phyloP scores from a whole-genome alignment of 2,888 invertebrate genomes.

The Andrena bicolor region DNA sequence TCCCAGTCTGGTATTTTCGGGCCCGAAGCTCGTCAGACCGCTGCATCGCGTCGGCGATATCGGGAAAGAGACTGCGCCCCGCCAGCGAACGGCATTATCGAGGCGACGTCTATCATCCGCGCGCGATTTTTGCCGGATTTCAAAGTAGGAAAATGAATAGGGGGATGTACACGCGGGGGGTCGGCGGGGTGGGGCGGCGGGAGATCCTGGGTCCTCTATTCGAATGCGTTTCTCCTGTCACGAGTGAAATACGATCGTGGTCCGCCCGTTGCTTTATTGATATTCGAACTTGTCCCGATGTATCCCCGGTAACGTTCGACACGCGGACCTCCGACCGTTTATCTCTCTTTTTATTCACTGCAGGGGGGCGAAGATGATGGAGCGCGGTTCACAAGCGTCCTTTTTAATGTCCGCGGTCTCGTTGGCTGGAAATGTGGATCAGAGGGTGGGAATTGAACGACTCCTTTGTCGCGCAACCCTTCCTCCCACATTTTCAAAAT shows the following conservation, averaged over 20 bases:
- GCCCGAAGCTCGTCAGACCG: background rate
- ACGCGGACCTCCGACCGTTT: background rate
- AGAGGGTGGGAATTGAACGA: too few relatives aligned
- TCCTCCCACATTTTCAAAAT: too few relatives aligned
- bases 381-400: background rate
- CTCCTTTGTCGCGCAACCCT: too few relatives aligned
- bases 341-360: background rate
- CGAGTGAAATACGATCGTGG: constrained; percentile 54
- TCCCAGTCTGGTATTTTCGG: background rate
- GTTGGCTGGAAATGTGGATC: too few relatives aligned
- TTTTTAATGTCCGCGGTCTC: background rate
- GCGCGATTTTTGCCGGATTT: constrained; percentile 46
- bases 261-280: constrained; percentile 48
- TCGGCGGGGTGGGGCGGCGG: background rate
- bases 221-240: constrained; percentile 44
- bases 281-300: constrained; percentile 42
- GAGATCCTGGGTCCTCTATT: constrained; percentile 13
- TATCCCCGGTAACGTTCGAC: constrained; percentile 17
- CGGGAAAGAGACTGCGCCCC: background rate
- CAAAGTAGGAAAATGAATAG: constrained; percentile 51
- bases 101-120: constrained; percentile 40
- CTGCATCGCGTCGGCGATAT: background rate
- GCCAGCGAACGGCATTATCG: constrained; percentile 31
- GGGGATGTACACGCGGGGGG: constrained; percentile 7
- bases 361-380: background rate